Evolutionary conservation across 2,113 vertebrate species (phyloP), one percentile per base, ranked within the genome.

Genomic region (Brachypteracias leptosomus): DNA sequence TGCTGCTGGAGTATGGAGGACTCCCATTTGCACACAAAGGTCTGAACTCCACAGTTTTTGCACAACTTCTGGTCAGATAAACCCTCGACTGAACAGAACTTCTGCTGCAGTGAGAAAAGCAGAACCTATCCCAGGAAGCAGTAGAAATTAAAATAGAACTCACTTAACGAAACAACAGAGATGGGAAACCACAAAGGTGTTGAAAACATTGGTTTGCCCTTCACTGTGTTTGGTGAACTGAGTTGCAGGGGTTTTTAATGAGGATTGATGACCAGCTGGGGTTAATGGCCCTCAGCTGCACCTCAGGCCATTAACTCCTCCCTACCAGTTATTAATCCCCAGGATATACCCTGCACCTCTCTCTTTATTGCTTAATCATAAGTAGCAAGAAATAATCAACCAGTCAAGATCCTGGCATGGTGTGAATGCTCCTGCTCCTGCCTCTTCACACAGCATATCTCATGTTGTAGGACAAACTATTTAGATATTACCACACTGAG

Each of bases 261-360:
- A 97, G 95, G 51, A 97, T 73, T 94, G 86, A 96, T 93, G 81
- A 97, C 93, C 88, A 96, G 73, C 89, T 96, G 90, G 79, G 62
- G 79, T 96, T 97, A 97, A 97, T 79, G 73, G 90, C 61, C 88
- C 95, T 94, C 92, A 86, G 85, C 51, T 85, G 86, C 86, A 96
- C 95, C 89, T 97, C 97, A 96, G 85, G 86, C 89, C 95, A 97
- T 91, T 77, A 86, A 94, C 96, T 95, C 87, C 96, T 95, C 82
- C 93, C 75, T 93, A 88, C 70, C 67, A 44, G 85, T 96, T 95
- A 93, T 94, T 95, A 96, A 96, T 94, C 71, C 95, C 86, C 66
- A 88, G 92, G 88, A 97, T 97, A 94, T 90, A 85, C 59, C 61
- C 88, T 82, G 3, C 47, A 59, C 57, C 55, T 94, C 31, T 85